These are phyloP conservation scores for Bos taurus DNA, from an alignment of 2,113 vertebrate species.

Conservation along the genomic window ARS-UCD2.0 NC_037332.1:48772501-48773000, in stretches of 20 bases:
- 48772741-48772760: not conserved
- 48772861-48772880: not conserved
- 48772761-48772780: not conserved
- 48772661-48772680: not conserved
- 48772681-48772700: not conserved
- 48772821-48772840: not conserved
- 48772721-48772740: not conserved
- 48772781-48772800: not conserved
- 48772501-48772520: not conserved
- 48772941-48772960: not conserved
- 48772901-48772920: not conserved
- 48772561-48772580: not conserved
- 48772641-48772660: not conserved
- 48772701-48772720: not conserved
- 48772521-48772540: not conserved
- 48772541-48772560: not conserved
- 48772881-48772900: not conserved
- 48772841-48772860: conserved; percentile 12
- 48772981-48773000: not conserved
- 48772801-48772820: not conserved
- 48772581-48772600: not conserved
- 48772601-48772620: not conserved
- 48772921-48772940: not conserved
- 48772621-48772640: not conserved
- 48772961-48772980: not conserved